Conservation (phyloP, 2,888 invertebrate genomes). For the Agonum fuliginosum region DNA sequence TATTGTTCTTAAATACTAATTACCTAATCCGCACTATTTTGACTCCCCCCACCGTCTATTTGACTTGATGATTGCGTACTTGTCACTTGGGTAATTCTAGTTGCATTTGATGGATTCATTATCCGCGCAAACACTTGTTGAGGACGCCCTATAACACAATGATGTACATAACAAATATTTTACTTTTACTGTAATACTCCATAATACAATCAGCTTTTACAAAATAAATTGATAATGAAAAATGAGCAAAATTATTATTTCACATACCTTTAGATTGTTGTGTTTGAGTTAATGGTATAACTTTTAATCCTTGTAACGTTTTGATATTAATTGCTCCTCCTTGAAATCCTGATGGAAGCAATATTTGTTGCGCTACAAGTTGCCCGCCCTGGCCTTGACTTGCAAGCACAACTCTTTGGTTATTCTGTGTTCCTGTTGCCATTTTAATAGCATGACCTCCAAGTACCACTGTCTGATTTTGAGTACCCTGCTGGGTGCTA, state of each 20-base stretch:
- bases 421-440: conserved; percentile 67
- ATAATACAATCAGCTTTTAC: neutral
- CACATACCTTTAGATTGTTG: conserved; percentile 70
- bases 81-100: conserved; percentile 54
- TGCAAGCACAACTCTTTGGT: conserved; percentile 74
- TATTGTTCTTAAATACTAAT: conserved; percentile 45
- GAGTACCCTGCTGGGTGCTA: conserved; percentile 60
- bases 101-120: conserved; percentile 69
- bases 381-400: conserved; percentile 75
- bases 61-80: conserved; percentile 50
- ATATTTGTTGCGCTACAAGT: conserved; percentile 75
- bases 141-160: conserved; percentile 46
- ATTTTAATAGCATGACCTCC: conserved; percentile 70
- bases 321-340: conserved; percentile 78
- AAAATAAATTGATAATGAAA: neutral
- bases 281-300: conserved; percentile 75
- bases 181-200: conserved; percentile 11
- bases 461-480: conserved; percentile 69
- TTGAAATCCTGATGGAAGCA: conserved; percentile 78
- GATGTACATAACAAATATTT: neutral
- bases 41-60: conserved; percentile 53
- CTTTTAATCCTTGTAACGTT: conserved; percentile 78
- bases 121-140: conserved; percentile 74
- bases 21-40: conserved; percentile 51
- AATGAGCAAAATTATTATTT: neutral